A percentile compares a stretch with the other conserved stretches of the same genome.
Conservation (phyloP, 2,888 invertebrate genomes). For the Campoletis raptor region DNA sequence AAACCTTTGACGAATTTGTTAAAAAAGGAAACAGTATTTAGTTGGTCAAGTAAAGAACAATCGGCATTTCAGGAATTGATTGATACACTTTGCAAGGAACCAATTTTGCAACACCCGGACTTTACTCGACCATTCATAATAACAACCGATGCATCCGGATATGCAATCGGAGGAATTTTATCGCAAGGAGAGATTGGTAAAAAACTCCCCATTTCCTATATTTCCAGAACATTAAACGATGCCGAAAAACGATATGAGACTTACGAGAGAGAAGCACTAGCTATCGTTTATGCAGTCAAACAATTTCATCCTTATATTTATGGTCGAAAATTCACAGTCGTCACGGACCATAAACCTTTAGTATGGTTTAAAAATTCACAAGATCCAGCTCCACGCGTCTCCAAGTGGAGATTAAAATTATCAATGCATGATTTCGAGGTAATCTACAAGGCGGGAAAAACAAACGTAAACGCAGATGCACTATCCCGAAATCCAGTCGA, state of each 20-base stretch:
- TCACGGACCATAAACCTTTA: slow-evolving; percentile 38
- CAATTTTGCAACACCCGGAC: slow-evolving; percentile 63
- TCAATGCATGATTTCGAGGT: slow-evolving; percentile 51
- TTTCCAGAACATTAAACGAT: slow-evolving; percentile 28
- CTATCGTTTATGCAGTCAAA: no score
- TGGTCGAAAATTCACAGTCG: slow-evolving; percentile 17
- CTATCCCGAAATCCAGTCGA: slow-evolving; percentile 46
- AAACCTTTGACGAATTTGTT: slow-evolving; percentile 17
- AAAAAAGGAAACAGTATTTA: no score
- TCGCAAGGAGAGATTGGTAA: no score
- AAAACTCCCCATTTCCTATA: slow-evolving; percentile 34
- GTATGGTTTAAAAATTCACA: neutral
- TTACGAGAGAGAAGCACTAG: no score
- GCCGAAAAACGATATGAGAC: slow-evolving; percentile 46
- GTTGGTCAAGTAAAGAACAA: slow-evolving; percentile 13
- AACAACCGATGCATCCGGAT: slow-evolving; percentile 69
- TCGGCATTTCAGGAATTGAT: slow-evolving; percentile 48
- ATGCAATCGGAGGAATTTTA: neutral
- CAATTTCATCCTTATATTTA: slow-evolving; percentile 41
- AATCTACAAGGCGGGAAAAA: neutral
- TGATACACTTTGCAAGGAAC: slow-evolving; percentile 38
- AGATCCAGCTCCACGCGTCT: slow-evolving; percentile 31
- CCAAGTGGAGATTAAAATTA: slow-evolving; percentile 43
- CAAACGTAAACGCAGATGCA: no score
- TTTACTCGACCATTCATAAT: no score